phyloP scores from a whole-genome alignment of 2,797 vertebrate species.

The Sciurus vulgaris region DNA sequence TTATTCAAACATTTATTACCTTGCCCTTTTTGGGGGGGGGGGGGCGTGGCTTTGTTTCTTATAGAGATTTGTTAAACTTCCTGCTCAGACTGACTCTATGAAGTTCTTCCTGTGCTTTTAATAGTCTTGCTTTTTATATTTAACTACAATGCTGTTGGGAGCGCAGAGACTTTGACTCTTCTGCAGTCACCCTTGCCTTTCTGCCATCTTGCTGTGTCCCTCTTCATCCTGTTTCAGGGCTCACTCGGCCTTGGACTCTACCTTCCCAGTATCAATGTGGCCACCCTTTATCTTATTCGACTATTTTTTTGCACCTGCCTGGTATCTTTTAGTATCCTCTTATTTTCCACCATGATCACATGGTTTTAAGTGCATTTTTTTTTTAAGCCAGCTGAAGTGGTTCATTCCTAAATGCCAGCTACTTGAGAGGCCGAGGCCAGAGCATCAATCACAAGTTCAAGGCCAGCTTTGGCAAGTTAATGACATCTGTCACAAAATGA shows the following conservation, averaged over 20 bases:
- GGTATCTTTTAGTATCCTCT: not conserved
- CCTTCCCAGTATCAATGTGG: not conserved
- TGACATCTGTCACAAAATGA: not conserved
- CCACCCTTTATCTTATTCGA: not conserved
- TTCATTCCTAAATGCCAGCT: not conserved
- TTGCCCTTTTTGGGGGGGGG: not conserved
- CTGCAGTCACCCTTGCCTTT: not conserved
- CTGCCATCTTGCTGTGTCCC: not conserved
- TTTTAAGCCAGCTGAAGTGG: no score
- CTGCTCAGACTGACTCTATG: not conserved
- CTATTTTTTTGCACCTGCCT: not conserved
- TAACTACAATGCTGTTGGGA: not conserved
- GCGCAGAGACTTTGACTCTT: not conserved
- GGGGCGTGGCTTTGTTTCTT: not conserved
- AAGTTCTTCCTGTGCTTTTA: not conserved
- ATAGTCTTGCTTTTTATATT: not conserved
- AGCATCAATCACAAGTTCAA: not conserved
- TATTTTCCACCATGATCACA: conserved; percentile 9
- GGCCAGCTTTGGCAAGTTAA: not conserved
- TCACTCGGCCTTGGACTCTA: not conserved
- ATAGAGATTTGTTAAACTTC: not conserved
- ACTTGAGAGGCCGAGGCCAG: not conserved
- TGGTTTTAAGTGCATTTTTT: not conserved
- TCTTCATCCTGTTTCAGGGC: not conserved
- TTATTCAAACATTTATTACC: not conserved